Base-by-base conservation (phyloP, 2,888 invertebrate genomes). In the Archips xylosteana region DNA sequence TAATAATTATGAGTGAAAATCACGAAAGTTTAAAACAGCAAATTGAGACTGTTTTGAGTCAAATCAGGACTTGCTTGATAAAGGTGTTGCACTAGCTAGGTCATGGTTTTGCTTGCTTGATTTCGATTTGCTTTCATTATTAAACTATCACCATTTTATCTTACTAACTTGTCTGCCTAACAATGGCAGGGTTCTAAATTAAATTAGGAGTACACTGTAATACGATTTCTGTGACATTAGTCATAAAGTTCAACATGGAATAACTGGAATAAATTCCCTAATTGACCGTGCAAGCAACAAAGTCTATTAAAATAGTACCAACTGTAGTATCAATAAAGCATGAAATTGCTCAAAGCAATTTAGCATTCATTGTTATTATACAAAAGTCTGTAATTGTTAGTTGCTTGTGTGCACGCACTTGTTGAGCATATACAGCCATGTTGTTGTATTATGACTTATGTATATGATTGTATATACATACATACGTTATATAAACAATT, bases 271-370 rank as follows among this genome's bases (percentile, higher is more conserved):
- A n/a, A n/a, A 12, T 13, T 62, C 62, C 23, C 13, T 42, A 62
- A 62, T 62, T 62, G 45, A 61, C 15, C 45, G 42, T 45, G 62
- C 45, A 62, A 45, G 45, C 62, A 62, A 15, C 42, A 23, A 15
- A 23, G 23, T 13, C 23, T 42, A 45, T 42, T 57, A 32, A 57
- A 32, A 32, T 32, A 57, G 23, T 23, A 23, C 23, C 23, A 23
- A n/a, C n/a, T n/a, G n/a, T 23, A 23, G 57, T 57, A 57, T 57
- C 57, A 62, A 45, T 62, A 39, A 61, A 62, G 45, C 36, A 13
- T 39, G 62, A 45, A 62, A 45, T 62, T 62, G 5, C 42, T 6
- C 62, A 62, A 23, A 15, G 5, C 62, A 45, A 23, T 62, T 12
- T 45, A 32, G 45, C 12, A 15, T 23, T 45, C 45, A 62, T 62